Evolutionary conservation across 2,888 invertebrate species (phyloP), one percentile per base, ranked within the genome.

Genomic region (Lutraria lutraria): DNA sequence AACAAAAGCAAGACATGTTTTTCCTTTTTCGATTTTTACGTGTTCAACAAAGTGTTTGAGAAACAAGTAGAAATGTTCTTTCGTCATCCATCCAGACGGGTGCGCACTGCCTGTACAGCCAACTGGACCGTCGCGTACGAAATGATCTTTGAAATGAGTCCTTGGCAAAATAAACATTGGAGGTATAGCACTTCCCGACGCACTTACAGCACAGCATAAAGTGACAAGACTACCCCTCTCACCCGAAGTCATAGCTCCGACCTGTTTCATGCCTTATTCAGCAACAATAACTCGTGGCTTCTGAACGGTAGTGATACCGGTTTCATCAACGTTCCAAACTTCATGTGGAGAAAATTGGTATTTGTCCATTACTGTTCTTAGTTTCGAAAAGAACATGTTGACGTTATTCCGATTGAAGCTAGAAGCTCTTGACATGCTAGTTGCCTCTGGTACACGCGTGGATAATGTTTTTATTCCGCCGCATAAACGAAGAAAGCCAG

Each of bases 11-110:
- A 1, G 21, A 63, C 63, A 3, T 1, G 21, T 4, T 63, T 63
- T 0, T 21, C 21, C 4, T 0, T 0, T 6, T 21, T n/a, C 10
- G 63, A 25, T 63, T n/a, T 10, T 10, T 21, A 13, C 31, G 16
- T 72, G 72, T 72, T 29, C 15, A 72, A 4, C 31, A 86, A 96
- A 95, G 91, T 96, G 94, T 89, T 93, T 92, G 88, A 95, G 53
- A 81, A 90, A 95, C 12, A 82, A 79, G 8, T 92, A 53, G 88
- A 95, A 95, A 25, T 92, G 93, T 31, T 82, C 82, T 16, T 6
- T 31, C 0, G 12, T 72, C 72, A 72, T 72, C 72, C 72, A 72
- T 13, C 13, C 93, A 93, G 87, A 81, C 6, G 52, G 19, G n/a
- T 34, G 4, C 4, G 79, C 34, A 16, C 43, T 43, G 6, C 90